phyloP scores from a whole-genome alignment of 2,797 vertebrate species.

The Alectoris magna region DNA sequence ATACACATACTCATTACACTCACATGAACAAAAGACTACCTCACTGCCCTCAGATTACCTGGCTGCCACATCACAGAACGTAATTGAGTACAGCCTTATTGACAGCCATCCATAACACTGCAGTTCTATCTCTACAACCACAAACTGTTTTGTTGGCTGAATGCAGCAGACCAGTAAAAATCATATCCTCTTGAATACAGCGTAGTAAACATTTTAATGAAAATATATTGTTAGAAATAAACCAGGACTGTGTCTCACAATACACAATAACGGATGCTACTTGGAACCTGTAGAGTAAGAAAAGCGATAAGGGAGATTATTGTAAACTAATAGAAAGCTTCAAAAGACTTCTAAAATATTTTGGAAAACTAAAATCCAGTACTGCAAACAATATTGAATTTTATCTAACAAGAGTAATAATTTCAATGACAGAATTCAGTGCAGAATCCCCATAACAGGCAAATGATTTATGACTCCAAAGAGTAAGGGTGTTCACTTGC shows the following conservation, averaged over 20 bases:
- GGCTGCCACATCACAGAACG: background rate
- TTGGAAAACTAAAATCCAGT: background rate
- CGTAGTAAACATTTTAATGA: background rate
- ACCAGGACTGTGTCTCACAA: background rate
- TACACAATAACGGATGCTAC: fast-evolving
- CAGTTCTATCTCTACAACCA: background rate
- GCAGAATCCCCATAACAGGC: background rate
- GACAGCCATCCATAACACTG: background rate
- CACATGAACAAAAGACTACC: background rate
- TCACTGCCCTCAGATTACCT: background rate
- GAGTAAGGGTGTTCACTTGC: background rate
- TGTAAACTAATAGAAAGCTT: background rate
- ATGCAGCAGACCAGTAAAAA: background rate
- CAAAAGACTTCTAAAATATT: background rate
- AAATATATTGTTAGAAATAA: background rate
- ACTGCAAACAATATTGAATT: background rate
- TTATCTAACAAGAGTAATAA: background rate
- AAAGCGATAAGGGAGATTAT: background rate
- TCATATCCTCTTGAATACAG: background rate
- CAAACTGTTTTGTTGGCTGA: background rate
- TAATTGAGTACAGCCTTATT: background rate
- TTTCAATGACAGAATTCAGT: background rate
- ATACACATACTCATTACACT: background rate
- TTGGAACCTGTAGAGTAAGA: background rate
- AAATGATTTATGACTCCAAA: background rate